These are phyloP conservation scores for Enteromius viviparus DNA, from an alignment of 2,797 vertebrate species.

Conservation along the genomic window DNA sequence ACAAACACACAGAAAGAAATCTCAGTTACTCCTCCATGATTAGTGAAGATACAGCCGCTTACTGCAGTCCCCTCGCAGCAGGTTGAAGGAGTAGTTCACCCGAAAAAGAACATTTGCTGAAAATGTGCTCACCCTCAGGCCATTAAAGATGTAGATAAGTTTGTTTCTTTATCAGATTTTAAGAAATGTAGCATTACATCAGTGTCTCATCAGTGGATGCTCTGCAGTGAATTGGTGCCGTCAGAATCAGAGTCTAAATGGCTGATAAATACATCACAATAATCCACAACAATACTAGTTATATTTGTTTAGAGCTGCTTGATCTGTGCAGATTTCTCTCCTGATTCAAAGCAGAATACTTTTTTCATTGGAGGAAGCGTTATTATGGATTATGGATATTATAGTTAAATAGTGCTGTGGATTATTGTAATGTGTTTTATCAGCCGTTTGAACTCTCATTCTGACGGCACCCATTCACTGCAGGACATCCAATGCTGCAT, in stretches of 20 bases:
- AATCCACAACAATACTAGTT: neutral
- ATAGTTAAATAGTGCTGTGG: too few relatives aligned
- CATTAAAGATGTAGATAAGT: neutral
- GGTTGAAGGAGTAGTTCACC: neutral
- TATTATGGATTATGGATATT: too few relatives aligned
- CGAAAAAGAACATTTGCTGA: neutral
- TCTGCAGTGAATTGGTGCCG: neutral
- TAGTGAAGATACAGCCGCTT: neutral
- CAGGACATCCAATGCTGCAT: neutral
- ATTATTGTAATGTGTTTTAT: neutral
- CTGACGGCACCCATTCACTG: too few relatives aligned
- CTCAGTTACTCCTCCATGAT: neutral
- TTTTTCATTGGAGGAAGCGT: too few relatives aligned
- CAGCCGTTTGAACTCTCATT: too few relatives aligned
- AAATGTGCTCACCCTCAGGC: neutral
- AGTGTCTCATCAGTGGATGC: fast-evolving
- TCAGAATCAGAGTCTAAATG: neutral
- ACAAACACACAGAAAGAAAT: slow-evolving; percentile 60
- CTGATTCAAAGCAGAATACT: too few relatives aligned
- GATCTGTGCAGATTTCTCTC: too few relatives aligned
- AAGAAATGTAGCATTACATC: neutral
- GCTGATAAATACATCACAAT: neutral
- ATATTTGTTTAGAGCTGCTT: too few relatives aligned
- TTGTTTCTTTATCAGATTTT: neutral
- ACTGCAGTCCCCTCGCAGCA: neutral